Base-by-base conservation (phyloP, 2,797 vertebrate genomes). In the Centroberyx gerrardi region DNA sequence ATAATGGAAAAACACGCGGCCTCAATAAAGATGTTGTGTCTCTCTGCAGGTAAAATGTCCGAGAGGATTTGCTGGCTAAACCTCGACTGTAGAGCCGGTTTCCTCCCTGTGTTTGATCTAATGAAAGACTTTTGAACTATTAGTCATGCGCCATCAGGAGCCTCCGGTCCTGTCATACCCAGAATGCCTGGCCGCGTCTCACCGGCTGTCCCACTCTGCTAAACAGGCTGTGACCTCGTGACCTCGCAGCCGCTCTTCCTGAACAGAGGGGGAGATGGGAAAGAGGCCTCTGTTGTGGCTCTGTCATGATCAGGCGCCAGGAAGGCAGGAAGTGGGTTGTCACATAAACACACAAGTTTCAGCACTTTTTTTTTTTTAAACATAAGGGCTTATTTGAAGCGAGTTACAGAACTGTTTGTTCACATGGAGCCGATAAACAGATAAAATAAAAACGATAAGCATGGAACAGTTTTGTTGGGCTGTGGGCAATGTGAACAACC, bases 221-320 rank as follows among this genome's bases (percentile, higher is more conserved):
- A 46, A 86, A 82, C 83, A 83, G 68, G 38, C 62, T 33, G n/a
- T 22, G 73, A 79, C 78, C 75, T 71, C 17, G 0, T 61, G 76
- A 81, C 82, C 82, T 75, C 10, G 4, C 62, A 53, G 76, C 29
- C 63, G 2, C 36, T 83, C 78, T 88, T 87, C 76, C 74, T 75
- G 74, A 70, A 61, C 74, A 61, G 58, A 58, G 58, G 42, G 48
- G 80, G 56, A 62, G 62, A 71, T 48, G 62, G 81, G 83, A 80
- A 78, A 62, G 61, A 62, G 77, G 79, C 36, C 59, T 60, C 75
- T 91, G 86, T 85, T 91, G 86, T 90, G 91, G 83, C 80, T 88
- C 56, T 79, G 83, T 75, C 82, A 69, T 73, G 85, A 88, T 83
- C 84, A 82, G 91, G 87, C 87, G 84, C 91, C 91, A 94, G 87